Conservation (phyloP, 2,888 invertebrate genomes). For the Arctia plantaginis region DNA sequence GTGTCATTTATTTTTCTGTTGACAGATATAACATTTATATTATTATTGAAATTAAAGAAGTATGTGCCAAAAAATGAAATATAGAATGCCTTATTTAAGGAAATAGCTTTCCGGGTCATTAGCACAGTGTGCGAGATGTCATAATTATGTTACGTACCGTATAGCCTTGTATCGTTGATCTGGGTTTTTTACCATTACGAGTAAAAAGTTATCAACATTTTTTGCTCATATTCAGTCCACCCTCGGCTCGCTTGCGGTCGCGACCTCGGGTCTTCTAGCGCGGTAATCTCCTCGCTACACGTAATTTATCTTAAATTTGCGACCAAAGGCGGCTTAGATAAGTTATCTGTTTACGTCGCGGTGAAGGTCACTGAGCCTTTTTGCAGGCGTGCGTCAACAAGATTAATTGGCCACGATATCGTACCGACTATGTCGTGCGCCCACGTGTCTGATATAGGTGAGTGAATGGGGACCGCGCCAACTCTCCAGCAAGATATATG, state of each 20-base stretch:
- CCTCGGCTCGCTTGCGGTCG: neutral
- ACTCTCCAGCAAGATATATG: constrained; percentile 16
- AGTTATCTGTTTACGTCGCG: constrained; percentile 41
- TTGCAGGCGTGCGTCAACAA: constrained; percentile 52
- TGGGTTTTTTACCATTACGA: constrained; percentile 5
- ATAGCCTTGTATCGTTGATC: neutral
- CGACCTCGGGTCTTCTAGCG: neutral
- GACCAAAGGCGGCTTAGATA: constrained; percentile 32
- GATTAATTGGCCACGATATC: constrained; percentile 54
- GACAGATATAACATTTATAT: neutral
- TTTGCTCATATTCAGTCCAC: constrained; percentile 6
- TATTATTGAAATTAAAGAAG: neutral
- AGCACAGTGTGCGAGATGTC: neutral
- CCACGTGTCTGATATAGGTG: constrained; percentile 19
- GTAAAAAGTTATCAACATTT: constrained; percentile 12
- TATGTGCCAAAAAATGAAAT: neutral
- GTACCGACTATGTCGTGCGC: constrained; percentile 20
- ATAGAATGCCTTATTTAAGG: neutral
- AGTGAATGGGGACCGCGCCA: constrained; percentile 17
- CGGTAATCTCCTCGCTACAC: constrained; percentile 19
- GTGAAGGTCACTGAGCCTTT: constrained; percentile 48
- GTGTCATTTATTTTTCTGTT: neutral
- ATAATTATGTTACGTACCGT: neutral
- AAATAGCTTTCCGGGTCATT: constrained; percentile 11
- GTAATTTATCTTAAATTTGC: constrained; percentile 45